Evolutionary conservation across 2,888 invertebrate species (phyloP), one percentile per base, ranked within the genome.

Genomic region (Plebejus melissa): DNA sequence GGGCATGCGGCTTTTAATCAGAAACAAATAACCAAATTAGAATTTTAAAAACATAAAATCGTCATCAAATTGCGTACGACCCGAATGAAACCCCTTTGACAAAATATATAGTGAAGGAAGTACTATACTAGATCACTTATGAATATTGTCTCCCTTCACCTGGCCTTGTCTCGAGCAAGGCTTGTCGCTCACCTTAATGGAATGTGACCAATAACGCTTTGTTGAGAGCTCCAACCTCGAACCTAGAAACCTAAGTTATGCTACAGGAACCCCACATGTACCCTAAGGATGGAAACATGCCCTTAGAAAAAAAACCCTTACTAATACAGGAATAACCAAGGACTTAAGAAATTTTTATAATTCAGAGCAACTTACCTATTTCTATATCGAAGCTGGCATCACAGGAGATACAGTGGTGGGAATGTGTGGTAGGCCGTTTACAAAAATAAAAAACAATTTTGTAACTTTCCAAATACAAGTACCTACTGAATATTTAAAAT

Each of bases 101-200:
- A 50, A 76, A 22, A 22, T 22, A 76, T 46, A 72, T 76, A 76
- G 75, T 76, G 77, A 80, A 80, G 81, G 81, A 82, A 80, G 80
- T 79, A 54, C 32, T 74, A 54, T 76, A 77, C 76, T 76, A 79
- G 79, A 71, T 58, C 41, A 36, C 16, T 57, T 72, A 72, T 76
- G 70, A 54, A 71, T 76, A 76, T 58, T 36, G 46, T 70, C 69
- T 75, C 91, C 93, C 92, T 92, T 91, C 91, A 91, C 93, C 82
- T 85, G 90, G 87, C 93, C 93, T 93, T 93, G 93, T 84, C 82
- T 83, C 81, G 81, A 83, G 82, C 88, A 88, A 89, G 90, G 87
- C 89, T 85, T 87, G 88, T 88, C 87, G 89, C 85, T 88, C 85
- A 86, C 85, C 86, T 88, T 87, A 83, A 74, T 82, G 89, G 92